phyloP scores from a whole-genome alignment of 2,797 vertebrate species.

The Vipera latastei region DNA sequence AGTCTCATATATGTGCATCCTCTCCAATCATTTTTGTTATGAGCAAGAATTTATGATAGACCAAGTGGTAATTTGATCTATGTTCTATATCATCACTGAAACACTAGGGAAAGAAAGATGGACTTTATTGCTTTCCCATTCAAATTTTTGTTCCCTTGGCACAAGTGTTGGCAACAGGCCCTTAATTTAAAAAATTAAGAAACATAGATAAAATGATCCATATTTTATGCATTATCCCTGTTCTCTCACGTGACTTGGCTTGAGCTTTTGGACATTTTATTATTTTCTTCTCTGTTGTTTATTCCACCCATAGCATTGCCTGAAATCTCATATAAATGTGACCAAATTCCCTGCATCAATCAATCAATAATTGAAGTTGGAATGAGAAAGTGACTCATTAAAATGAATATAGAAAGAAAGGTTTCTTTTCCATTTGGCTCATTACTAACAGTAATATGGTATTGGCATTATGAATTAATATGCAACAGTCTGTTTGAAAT shows the following conservation, averaged over 20 bases:
- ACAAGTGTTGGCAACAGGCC: not conserved
- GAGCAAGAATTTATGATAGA: not conserved
- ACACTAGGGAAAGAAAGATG: not conserved
- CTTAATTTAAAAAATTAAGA: not conserved
- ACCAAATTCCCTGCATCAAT: not conserved
- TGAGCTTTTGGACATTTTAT: not conserved
- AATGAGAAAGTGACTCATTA: not conserved
- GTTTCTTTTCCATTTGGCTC: not conserved
- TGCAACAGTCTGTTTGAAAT: not conserved
- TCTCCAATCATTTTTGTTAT: not conserved
- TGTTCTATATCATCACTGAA: not conserved
- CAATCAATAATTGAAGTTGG: not conserved
- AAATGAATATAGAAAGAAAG: not conserved
- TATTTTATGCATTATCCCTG: not conserved
- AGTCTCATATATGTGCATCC: not conserved
- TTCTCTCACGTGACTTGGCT: not conserved
- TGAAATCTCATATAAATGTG: not conserved
- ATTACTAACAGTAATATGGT: not conserved
- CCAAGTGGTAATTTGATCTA: not conserved
- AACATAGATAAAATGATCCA: not conserved
- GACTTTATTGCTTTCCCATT: not conserved
- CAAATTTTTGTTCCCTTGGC: not conserved
- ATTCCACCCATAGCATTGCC: not conserved
- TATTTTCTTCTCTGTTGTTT: not conserved
- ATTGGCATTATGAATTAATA: not conserved